phyloP scores from a whole-genome alignment of 2,113 vertebrate genomes.

The Acrocephalus arundinaceus region DNA sequence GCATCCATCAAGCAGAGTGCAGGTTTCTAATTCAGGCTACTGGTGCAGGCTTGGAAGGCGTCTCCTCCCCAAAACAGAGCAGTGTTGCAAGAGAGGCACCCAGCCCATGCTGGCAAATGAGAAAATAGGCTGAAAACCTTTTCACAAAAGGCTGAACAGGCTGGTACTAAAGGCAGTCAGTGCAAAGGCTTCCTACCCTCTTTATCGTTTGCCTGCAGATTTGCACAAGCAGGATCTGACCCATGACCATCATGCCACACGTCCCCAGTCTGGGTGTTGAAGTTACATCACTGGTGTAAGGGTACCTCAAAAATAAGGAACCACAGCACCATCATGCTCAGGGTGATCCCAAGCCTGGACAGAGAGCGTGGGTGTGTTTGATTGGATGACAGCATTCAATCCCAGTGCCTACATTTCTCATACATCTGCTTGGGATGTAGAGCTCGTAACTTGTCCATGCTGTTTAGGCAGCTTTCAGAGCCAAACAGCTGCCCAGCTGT shows the following conservation, averaged over 20 bases:
- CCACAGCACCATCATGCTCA: neutral
- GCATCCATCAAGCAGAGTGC: neutral
- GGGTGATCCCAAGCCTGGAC: neutral
- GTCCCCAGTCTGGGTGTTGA: neutral
- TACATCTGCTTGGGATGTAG: neutral
- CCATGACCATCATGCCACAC: accelerated
- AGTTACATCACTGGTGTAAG: accelerated
- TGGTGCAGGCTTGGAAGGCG: neutral
- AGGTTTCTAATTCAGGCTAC: neutral
- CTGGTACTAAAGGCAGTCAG: accelerated
- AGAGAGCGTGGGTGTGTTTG: neutral
- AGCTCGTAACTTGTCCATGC: accelerated
- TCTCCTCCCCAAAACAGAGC: neutral
- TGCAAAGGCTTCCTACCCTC: neutral
- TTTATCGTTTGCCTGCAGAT: neutral
- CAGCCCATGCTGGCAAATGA: accelerated
- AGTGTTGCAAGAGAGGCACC: neutral
- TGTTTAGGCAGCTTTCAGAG: neutral
- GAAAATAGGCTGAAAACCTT: neutral
- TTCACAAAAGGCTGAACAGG: neutral
- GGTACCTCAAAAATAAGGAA: neutral
- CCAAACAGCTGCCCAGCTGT: neutral
- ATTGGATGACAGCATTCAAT: neutral
- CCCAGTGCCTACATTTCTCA: neutral
- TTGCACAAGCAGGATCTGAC: neutral